These are phyloP conservation scores for Sphenopsis melanotis DNA, from an alignment of 2,797 vertebrate genomes.

Conservation along the genomic window DNA sequence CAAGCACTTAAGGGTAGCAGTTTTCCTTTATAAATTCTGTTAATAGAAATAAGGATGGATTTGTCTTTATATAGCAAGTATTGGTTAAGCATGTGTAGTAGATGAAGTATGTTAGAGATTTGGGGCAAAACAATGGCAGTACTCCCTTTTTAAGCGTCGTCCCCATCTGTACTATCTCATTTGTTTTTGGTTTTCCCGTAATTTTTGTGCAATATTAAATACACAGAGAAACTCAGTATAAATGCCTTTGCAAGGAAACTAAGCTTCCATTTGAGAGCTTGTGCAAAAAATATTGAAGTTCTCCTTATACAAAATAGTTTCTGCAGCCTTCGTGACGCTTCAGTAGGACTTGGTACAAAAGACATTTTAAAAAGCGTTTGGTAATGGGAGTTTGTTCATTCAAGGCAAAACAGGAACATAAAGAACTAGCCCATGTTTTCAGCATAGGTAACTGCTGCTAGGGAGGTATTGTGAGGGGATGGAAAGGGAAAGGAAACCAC, in stretches of 20 bases:
- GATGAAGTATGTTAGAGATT: not conserved
- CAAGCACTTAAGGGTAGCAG: not conserved
- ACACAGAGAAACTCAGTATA: not conserved
- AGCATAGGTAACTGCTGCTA: not conserved
- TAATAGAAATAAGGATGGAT: not conserved
- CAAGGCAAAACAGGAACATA: not conserved
- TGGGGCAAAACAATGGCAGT: fast-evolving
- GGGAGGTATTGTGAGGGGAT: not conserved
- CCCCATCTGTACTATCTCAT: not conserved
- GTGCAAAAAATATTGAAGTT: not conserved
- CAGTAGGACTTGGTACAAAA: not conserved
- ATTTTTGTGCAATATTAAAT: not conserved
- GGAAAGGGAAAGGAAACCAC: not conserved
- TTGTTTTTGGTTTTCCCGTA: not conserved
- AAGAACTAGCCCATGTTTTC: not conserved
- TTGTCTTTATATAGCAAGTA: not conserved
- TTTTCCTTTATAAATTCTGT: not conserved
- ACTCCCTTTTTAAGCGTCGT: not conserved
- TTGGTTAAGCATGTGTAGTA: not conserved
- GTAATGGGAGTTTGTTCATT: not conserved
- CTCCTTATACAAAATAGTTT: not conserved
- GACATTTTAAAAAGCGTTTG: not conserved
- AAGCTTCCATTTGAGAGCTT: not conserved
- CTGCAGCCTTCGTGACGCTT: not conserved
- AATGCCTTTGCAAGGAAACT: not conserved